phyloP scores from a whole-genome alignment of 2,113 vertebrate genomes.

The Pseudolaguvia tuberculata region DNA sequence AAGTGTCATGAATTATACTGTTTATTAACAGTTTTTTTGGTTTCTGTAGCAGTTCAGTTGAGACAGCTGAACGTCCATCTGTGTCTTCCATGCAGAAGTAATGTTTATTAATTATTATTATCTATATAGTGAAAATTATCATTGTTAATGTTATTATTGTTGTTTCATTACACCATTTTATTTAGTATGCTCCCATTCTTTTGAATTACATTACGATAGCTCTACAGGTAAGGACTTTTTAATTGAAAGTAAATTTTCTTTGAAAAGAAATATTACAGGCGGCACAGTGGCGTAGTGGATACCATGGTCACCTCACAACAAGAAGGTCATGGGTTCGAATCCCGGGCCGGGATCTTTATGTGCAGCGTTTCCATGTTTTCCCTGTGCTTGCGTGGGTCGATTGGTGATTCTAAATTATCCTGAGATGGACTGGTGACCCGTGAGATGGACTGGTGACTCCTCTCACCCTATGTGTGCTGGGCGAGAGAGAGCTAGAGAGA shows the following conservation, averaged over 20 bases:
- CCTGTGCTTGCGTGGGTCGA: too few relatives aligned
- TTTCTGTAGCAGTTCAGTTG: neutral
- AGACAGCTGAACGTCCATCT: neutral
- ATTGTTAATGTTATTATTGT: neutral
- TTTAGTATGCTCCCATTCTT: neutral
- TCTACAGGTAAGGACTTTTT: neutral
- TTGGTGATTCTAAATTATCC: too few relatives aligned
- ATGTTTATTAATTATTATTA: neutral
- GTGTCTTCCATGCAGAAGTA: neutral
- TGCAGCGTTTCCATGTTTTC: too few relatives aligned
- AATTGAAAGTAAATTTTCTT: too few relatives aligned
- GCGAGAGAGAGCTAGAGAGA: conserved; percentile 11
- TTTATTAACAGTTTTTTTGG: neutral
- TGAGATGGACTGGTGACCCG: too few relatives aligned
- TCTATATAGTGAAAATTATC: neutral
- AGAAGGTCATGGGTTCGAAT: too few relatives aligned
- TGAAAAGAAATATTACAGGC: too few relatives aligned
- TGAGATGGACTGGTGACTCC: too few relatives aligned
- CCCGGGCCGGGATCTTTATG: too few relatives aligned
- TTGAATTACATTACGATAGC: neutral
- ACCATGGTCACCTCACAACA: too few relatives aligned
- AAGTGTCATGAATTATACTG: neutral
- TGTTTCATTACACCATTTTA: neutral
- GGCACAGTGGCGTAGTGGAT: too few relatives aligned
- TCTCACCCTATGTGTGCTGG: too few relatives aligned